phyloP scores from a whole-genome alignment of 2,113 vertebrate species.

The Brienomyrus brachyistius region DNA sequence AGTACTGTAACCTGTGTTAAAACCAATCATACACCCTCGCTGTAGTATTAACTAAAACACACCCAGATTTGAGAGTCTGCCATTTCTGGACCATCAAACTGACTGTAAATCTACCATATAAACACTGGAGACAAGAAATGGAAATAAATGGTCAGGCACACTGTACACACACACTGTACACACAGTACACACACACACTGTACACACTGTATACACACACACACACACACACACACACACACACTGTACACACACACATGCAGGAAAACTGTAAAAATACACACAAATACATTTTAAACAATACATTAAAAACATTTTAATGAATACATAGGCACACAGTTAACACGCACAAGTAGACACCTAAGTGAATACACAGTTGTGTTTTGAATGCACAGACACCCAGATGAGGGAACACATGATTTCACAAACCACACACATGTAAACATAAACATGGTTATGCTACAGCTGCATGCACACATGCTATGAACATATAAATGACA shows the following conservation, averaged over 20 bases:
- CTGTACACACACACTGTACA: neutral
- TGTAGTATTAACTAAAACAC: neutral
- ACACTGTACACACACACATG: neutral
- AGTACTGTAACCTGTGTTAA: neutral
- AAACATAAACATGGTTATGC: no score
- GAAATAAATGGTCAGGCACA: neutral
- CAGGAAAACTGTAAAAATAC: neutral
- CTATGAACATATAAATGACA: neutral
- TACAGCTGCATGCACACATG: no score
- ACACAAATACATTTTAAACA: neutral
- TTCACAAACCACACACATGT: no score
- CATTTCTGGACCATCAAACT: neutral
- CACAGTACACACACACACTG: neutral
- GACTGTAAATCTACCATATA: neutral
- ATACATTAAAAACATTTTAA: neutral
- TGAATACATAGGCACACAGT: neutral
- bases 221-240: no score
- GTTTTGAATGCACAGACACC: neutral
- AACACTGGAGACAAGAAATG: neutral
- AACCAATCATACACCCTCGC: neutral
- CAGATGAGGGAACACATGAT: neutral
- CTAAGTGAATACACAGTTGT: neutral
- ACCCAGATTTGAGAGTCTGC: neutral
- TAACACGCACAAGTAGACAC: neutral
- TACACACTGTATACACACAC: no score